phyloP scores from a whole-genome alignment of 2,113 vertebrate species.

The Ictalurus furcatus region DNA sequence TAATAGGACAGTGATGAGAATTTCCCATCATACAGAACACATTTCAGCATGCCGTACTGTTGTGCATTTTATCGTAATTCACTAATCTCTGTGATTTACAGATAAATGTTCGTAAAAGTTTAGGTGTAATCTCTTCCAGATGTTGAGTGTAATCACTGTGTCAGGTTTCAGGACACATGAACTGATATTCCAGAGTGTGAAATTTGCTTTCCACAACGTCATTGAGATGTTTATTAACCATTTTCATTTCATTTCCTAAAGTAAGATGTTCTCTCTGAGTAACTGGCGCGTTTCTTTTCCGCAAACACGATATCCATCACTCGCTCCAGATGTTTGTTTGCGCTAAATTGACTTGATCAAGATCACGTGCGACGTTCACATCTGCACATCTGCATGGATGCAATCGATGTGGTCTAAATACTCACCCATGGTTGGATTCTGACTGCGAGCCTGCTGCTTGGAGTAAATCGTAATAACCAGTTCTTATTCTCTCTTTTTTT shows the following conservation, averaged over 20 bases:
- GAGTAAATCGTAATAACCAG: neutral
- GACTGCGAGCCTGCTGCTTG: neutral
- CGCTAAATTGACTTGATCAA: slow-evolving; percentile 14
- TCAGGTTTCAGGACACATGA: neutral
- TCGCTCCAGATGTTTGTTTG: slow-evolving; percentile 2
- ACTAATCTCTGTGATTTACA: neutral
- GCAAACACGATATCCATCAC: neutral
- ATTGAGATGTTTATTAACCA: neutral
- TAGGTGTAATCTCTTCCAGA: neutral
- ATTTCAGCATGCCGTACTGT: neutral
- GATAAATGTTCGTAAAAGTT: neutral
- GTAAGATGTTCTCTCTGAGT: neutral
- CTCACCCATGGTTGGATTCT: neutral
- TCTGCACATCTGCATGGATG: slow-evolving; percentile 26
- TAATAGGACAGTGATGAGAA: slow-evolving; percentile 4
- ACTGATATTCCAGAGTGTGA: neutral
- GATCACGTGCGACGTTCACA: slow-evolving; percentile 17
- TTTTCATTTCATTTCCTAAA: neutral
- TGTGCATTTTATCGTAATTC: neutral
- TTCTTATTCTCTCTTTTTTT: neutral
- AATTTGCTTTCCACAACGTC: neutral
- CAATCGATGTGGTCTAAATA: neutral
- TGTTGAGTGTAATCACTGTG: neutral
- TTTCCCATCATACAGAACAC: neutral
- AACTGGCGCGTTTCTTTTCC: neutral